Base-by-base conservation (phyloP, 2,888 invertebrate genomes). In the Malacosoma neustria region DNA sequence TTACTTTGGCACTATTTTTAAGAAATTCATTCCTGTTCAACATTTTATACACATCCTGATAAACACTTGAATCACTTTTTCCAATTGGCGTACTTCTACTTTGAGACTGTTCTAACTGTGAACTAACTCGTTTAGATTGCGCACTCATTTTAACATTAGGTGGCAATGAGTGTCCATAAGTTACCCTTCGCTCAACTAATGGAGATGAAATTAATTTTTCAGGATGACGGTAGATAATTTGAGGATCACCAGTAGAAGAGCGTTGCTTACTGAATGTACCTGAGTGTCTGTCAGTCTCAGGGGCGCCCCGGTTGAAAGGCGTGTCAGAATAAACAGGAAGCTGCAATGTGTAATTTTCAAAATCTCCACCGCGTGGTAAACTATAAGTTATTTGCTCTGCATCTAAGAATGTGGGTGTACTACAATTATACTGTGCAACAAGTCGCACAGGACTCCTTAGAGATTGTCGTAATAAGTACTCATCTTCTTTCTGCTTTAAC, bases 401-500 rank as follows among this genome's bases (percentile, higher is more conserved):
- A 14, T 53, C 37, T 34, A 56, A 57, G 14, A 70, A 61, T 39
- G 54, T 69, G 1, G 73, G 68, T 22, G 69, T 56, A 39, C 70
- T 73, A 31, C 67, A 56, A 42, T 55, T 63, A 0, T 65, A 69
- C 42, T 59, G 51, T 1, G 54, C 45, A 36, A 49, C 43, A 36
- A 45, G 42, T 32, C 41, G 49, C 4, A 40, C 39, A 4, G 61
- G 49, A 46, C 43, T 58, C 35, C 55, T 60, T 13, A 60, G 40
- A n/a, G 65, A 74, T 30, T 85, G 80, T 29, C 63, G 57, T 12
- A 76, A 51, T 30, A 77, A 64, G 49, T 85, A 86, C 41, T 86
- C 77, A 51, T 91, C 91, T 67, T 91, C 90, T 59, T 88, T 87
- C 33, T 89, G 79, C 54, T 89, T 91, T 40, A 89, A 61, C 61